phyloP scores from a whole-genome alignment of 2,113 vertebrate species.

The Sisor rabdophorus region DNA sequence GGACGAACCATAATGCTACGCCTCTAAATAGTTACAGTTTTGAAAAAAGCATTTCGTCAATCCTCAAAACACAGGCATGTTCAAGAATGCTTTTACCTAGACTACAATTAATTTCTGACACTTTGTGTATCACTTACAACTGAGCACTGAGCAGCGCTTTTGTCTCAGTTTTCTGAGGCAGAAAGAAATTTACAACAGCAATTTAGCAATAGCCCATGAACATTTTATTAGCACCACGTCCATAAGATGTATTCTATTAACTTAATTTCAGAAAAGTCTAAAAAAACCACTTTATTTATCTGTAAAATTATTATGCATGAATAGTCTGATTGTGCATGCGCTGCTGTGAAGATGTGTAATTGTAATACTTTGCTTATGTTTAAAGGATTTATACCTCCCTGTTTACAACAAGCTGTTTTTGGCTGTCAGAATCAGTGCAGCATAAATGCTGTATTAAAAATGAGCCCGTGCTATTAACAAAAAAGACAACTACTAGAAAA shows the following conservation, averaged over 20 bases:
- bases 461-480: neutral
- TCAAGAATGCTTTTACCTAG: conserved; percentile 35
- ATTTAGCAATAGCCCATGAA: neutral
- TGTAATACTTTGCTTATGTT: conserved; percentile 18
- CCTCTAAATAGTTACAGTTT: neutral
- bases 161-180: conserved; percentile 18
- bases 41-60: neutral
- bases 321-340: conserved; percentile 32
- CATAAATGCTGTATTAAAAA: neutral
- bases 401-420: neutral
- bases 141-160: conserved; percentile 6
- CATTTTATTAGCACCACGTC: conserved; percentile 13
- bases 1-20: neutral
- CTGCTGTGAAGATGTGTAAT: conserved; percentile 36
- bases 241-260: conserved; percentile 11
- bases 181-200: conserved; percentile 8
- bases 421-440: neutral
- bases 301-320: neutral
- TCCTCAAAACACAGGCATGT: neutral
- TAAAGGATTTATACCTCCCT: neutral
- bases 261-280: neutral
- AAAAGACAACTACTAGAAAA: neutral
- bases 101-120: conserved; percentile 1
- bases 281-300: conserved; percentile 14
- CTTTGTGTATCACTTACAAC: conserved; percentile 14